phyloP scores from a whole-genome alignment of 1,140 invertebrate genomes.

The Euura lappo region DNA sequence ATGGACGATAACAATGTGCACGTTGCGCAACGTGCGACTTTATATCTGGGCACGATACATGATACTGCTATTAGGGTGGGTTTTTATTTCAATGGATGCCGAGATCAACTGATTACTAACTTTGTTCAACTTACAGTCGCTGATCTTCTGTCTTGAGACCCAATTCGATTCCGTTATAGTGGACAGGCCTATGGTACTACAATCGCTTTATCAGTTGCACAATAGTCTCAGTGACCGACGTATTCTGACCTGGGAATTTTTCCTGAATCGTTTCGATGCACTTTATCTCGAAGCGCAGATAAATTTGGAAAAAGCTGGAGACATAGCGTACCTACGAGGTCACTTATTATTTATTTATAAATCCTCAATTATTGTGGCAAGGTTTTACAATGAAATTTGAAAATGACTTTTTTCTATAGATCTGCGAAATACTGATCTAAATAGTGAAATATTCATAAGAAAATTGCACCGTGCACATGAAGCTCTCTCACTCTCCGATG shows the following conservation, averaged over 20 bases:
- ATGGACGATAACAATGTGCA: constrained; percentile 95
- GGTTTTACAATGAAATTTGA: constrained; percentile 11
- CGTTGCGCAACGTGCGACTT: constrained; percentile 90
- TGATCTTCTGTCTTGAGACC: constrained; percentile 87
- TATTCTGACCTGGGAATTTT: constrained; percentile 97
- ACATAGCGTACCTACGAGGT: constrained; percentile 85
- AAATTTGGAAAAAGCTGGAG: constrained; percentile 81
- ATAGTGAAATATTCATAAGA: constrained; percentile 85
- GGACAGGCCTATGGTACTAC: constrained; percentile 97
- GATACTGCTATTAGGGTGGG: constrained; percentile 79
- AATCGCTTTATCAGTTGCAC: constrained; percentile 93
- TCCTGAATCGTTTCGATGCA: constrained; percentile 95
- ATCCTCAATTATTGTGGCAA: neutral
- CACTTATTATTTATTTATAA: constrained; percentile 31
- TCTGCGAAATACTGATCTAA: constrained; percentile 86
- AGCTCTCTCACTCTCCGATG: constrained; percentile 77
- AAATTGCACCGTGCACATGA: constrained; percentile 91
- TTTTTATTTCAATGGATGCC: neutral
- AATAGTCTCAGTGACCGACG: constrained; percentile 90
- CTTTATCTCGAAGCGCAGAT: constrained; percentile 96
- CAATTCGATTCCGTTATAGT: constrained; percentile 95
- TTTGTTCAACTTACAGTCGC: constrained; percentile 64
- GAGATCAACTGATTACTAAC: constrained; percentile 16
- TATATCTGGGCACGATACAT: constrained; percentile 94
- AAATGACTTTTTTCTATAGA: constrained; percentile 65